Percentiles rank a stretch among this genome's conserved stretches.
Conservation (phyloP, 2,113 vertebrate species). For the Elephas maximus region DNA sequence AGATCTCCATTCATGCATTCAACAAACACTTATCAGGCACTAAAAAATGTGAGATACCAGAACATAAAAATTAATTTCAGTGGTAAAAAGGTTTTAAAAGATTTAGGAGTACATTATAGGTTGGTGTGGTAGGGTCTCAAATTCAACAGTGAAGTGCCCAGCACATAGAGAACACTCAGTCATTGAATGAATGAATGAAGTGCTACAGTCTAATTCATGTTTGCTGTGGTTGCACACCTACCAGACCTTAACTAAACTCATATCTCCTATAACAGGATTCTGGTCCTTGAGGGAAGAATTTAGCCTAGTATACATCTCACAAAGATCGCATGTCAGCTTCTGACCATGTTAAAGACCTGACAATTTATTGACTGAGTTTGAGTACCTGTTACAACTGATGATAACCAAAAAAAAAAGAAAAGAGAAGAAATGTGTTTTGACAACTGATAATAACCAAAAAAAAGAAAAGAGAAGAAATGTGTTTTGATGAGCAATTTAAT, state of each 20-base stretch:
- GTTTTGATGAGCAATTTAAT: conserved; percentile 61
- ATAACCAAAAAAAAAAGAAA: not conserved
- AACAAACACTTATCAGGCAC: not conserved
- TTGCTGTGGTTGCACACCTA: not conserved
- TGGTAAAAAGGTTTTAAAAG: not conserved
- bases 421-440: not conserved
- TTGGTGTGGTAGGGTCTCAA: not conserved
- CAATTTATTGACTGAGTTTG: not conserved
- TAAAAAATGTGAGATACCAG: not conserved
- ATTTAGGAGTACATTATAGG: not conserved
- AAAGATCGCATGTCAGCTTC: not conserved
- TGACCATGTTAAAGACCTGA: not conserved
- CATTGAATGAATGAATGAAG: not conserved
- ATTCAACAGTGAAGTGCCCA: not conserved
- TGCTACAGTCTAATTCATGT: not conserved
- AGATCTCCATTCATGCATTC: not conserved
- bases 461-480: not conserved
- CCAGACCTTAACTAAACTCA: conserved; percentile 1
- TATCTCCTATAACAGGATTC: not conserved
- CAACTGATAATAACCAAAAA: not conserved
- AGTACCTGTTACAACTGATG: conserved; percentile 35
- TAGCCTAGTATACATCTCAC: not conserved
- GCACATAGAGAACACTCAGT: not conserved
- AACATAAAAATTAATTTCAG: conserved; percentile 1
- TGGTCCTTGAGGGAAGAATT: conserved; percentile 5